Evolutionary conservation across 1,140 invertebrate species (phyloP).

Genomic region (Penaeus japonicus): DNA sequence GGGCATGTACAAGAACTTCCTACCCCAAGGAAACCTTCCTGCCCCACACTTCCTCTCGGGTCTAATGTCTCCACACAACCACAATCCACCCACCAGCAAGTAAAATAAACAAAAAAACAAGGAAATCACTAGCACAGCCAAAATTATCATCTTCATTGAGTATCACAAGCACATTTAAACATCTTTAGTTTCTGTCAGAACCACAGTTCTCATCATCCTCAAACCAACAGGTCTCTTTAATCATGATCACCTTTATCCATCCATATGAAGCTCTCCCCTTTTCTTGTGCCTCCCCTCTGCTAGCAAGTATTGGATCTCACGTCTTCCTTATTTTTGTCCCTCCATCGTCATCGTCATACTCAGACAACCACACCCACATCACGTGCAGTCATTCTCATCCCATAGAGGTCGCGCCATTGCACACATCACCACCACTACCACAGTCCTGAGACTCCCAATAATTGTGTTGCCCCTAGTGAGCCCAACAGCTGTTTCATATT

Average conservation of each 20-base stretch:
- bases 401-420: slow-evolving; percentile 28
- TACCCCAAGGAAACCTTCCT: slow-evolving; percentile 54
- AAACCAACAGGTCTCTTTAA: too few relatives aligned
- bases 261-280: neutral
- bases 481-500: neutral
- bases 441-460: slow-evolving; percentile 25
- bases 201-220: too few relatives aligned
- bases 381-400: neutral
- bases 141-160: slow-evolving; percentile 28
- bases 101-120: slow-evolving; percentile 22
- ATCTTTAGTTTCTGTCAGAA: neutral
- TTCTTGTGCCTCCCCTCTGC: neutral
- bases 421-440: slow-evolving; percentile 45
- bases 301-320: too few relatives aligned
- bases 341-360: neutral
- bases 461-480: neutral
- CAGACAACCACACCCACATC: neutral
- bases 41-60: slow-evolving; percentile 58
- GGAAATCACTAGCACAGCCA: neutral
- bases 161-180: neutral
- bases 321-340: neutral
- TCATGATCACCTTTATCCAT: neutral
- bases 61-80: slow-evolving; percentile 56
- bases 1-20: slow-evolving; percentile 59
- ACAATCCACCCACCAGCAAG: slow-evolving; percentile 51